Evolutionary conservation across 1,140 invertebrate species (phyloP), one percentile per base, ranked within the genome.

Genomic region (Pogonomyrmex barbatus): DNA sequence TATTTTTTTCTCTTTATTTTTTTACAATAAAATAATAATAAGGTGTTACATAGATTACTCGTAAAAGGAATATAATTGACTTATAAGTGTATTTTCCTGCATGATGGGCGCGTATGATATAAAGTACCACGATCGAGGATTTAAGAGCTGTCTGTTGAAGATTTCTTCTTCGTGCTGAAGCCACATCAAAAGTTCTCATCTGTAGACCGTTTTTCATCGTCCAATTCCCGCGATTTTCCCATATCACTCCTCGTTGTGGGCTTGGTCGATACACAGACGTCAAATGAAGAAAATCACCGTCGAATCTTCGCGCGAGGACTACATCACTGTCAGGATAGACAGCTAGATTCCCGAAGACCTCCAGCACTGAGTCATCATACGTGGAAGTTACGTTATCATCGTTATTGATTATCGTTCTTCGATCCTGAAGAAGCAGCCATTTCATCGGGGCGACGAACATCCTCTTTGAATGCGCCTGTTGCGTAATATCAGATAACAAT

Each of bases 241-340:
- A 52, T 65, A 91, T 85, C 1, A 92, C 10, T 4, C 85, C 62
- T 8, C 75, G 76, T 6, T 63, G 70, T 0, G 82, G 42, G 75
- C 90, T 93, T 0, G 89, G 89, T 1, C 92, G 91, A 86, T 94
- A 94, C 0, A 92, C n/a, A 0, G 93, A 94, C 0, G 58, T 54
- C 50, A 94, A 56, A 17, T 88, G 54, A 9, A 87, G 4, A 17
- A 85, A 86, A 24, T 87, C 73, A 8, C 75, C 24, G 0, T 85
- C n/a, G 4, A 78, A 42, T 39, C 63, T 83, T n/a, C 10, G 87
- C 2, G 77, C 87, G 4, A 93, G 17, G 1, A 90, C 2, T 6
- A 94, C 88, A 6, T 93, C 93, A 71, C 93, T 94, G 30, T 94
- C 93, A 0, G 93, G 93, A 36, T 89, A 91, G 8, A 92, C 73